Conservation (phyloP, 2,113 vertebrate genomes). For the Neogale vison region DNA sequence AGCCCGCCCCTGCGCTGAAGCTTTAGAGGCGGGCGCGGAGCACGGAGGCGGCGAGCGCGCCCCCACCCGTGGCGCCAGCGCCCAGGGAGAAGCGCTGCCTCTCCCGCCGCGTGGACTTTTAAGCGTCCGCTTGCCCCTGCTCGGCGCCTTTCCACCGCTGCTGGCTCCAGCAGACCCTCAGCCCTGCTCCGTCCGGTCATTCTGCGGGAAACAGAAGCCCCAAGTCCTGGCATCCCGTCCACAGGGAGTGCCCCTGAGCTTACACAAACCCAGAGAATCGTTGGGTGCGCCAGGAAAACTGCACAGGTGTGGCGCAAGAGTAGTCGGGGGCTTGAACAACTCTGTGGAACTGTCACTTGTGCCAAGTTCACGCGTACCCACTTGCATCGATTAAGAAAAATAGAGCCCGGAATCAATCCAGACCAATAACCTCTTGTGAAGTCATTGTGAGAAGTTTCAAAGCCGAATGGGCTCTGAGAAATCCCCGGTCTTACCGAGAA, state of each 20-base stretch:
- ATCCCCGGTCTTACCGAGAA: not conserved
- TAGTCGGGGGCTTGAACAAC: not conserved
- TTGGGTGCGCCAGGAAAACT: not conserved
- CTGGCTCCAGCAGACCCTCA: too few relatives aligned
- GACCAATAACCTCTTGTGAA: not conserved
- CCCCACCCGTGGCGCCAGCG: accelerated
- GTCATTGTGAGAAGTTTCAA: not conserved
- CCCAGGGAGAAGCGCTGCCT: accelerated
- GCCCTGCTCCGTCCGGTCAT: not conserved
- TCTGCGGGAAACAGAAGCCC: not conserved
- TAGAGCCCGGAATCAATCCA: not conserved
- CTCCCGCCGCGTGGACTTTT: accelerated
- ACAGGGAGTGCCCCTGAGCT: not conserved
- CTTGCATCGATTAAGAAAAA: not conserved
- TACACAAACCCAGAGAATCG: not conserved
- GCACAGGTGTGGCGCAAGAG: not conserved
- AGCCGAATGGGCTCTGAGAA: not conserved
- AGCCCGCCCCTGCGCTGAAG: not conserved
- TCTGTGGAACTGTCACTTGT: not conserved
- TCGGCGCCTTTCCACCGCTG: not conserved
- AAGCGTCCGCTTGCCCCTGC: accelerated
- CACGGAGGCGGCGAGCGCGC: not conserved
- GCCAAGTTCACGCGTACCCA: not conserved
- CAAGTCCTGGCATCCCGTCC: not conserved
- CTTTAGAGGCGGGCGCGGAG: not conserved